Conservation (phyloP, 1,140 invertebrate species). For the Triops longicaudatus region DNA sequence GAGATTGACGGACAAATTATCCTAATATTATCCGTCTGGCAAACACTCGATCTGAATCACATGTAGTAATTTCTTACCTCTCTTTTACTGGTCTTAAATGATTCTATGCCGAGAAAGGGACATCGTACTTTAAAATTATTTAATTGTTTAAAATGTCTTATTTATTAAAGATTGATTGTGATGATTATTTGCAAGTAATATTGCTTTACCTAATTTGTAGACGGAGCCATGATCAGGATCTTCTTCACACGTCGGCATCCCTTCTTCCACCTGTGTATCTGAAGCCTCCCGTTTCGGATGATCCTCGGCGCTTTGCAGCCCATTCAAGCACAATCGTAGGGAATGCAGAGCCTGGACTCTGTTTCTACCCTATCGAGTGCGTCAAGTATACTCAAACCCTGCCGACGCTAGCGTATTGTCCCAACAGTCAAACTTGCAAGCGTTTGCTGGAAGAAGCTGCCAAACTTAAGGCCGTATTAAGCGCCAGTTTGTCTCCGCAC, state of each 20-base stretch:
- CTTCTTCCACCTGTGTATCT: not conserved
- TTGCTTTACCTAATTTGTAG: not conserved
- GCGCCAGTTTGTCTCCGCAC: not conserved
- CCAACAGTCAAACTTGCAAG: not conserved
- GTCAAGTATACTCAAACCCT: not conserved
- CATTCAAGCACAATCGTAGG: not conserved
- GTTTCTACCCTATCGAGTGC: not conserved
- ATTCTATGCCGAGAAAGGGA: too few relatives aligned
- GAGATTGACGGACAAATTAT: too few relatives aligned
- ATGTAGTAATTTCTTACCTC: too few relatives aligned
- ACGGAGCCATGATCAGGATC: not conserved
- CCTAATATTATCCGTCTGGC: too few relatives aligned
- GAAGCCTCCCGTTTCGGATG: not conserved
- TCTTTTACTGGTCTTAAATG: too few relatives aligned
- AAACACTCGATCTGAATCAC: too few relatives aligned
- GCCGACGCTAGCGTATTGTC: not conserved
- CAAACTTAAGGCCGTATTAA: not conserved
- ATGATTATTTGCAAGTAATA: too few relatives aligned
- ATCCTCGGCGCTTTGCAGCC: not conserved
- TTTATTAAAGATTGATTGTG: too few relatives aligned
- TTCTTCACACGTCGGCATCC: not conserved
- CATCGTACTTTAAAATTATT: too few relatives aligned
- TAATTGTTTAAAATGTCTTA: too few relatives aligned
- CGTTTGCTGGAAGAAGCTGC: not conserved
- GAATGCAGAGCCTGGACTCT: not conserved